A percentile compares a stretch with the other conserved stretches of the same genome.
Evolutionary conservation across 2,888 invertebrate genomes (phyloP).

Genomic region (Ischnus inquisitorius): DNA sequence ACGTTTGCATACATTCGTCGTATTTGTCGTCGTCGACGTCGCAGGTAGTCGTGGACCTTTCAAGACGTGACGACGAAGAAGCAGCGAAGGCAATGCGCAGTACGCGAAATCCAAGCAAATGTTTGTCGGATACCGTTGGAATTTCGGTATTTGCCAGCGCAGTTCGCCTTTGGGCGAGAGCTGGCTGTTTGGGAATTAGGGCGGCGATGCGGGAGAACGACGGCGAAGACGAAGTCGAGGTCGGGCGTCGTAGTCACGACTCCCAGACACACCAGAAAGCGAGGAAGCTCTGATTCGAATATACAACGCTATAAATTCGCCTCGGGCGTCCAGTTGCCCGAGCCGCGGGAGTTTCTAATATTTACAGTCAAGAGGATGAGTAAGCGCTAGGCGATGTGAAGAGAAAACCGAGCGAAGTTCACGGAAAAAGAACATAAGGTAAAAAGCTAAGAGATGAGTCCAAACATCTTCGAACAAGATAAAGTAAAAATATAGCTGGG

Average conservation of each 20-base stretch:
- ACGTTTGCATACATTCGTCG: slow-evolving; percentile 40
- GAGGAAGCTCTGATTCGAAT: slow-evolving; percentile 49
- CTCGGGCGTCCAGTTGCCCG: slow-evolving; percentile 13
- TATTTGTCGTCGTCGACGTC: slow-evolving; percentile 30
- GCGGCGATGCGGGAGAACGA: slow-evolving; percentile 65
- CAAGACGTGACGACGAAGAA: slow-evolving; percentile 38
- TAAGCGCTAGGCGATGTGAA: background rate
- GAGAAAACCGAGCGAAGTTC: slow-evolving; percentile 34
- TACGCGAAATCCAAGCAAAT: slow-evolving; percentile 73
- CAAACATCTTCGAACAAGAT: background rate
- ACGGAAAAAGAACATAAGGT: background rate
- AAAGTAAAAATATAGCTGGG: background rate
- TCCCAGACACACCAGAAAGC: background rate
- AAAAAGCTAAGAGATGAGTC: slow-evolving; percentile 35
- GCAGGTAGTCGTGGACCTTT: slow-evolving; percentile 28
- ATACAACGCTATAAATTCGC: slow-evolving; percentile 54
- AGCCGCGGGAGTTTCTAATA: slow-evolving; percentile 25
- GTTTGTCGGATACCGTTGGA: slow-evolving; percentile 76
- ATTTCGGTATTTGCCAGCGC: slow-evolving; percentile 74
- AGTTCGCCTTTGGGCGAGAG: slow-evolving; percentile 70
- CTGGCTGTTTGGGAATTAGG: slow-evolving; percentile 76
- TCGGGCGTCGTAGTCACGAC: background rate
- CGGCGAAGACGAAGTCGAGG: slow-evolving; percentile 32
- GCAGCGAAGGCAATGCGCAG: slow-evolving; percentile 10
- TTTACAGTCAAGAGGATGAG: slow-evolving; percentile 35